Base-by-base conservation (phyloP, 2,888 invertebrate genomes). In the Barypeithes pellucidus region DNA sequence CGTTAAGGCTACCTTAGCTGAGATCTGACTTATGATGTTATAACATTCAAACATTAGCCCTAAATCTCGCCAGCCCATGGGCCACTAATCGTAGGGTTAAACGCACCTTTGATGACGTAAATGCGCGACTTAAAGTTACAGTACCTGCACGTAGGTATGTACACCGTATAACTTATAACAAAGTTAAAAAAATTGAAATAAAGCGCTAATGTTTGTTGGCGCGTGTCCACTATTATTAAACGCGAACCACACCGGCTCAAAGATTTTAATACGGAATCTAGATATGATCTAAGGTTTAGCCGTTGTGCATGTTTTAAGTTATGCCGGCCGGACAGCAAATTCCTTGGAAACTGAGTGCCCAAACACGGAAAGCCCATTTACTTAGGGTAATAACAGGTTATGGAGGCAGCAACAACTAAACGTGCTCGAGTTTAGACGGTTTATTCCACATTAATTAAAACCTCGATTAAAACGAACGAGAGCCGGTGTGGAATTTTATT, bases 311-410 rank as follows among this genome's bases (percentile, higher is more conserved):
- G 61, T 43, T 61, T 11, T 60, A 45, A 61, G 29, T 45, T 45
- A 43, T 16, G 45, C 45, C 22, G 43, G 45, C 16, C 43, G 45
- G 45, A 45, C 45, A 29, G 45, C 61, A 18, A 61, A 61, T 61
- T 61, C 61, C 61, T 61, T 45, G 61, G 24, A 61, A 61, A 61
- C 41, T 45, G 29, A 61, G 43, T 45, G 29, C 45, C 45, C 45
- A 45, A 22, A 45, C 61, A 61, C 61, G 61, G 61, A 61, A 61
- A 61, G 61, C 61, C 45, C 22, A 61, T 61, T 61, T 61, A 61
- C 61, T 61, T 61, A 43, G 16, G 29, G 29, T 61, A 61, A 61
- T 61, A 45, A 61, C 45, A 61, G 61, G 45, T 29, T 61, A 24
- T 43, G 61, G 16, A 43, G 29, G 45, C 45, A 61, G 45, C 61